Conservation (phyloP, 1,140 invertebrate species). For the Hermetia illucens region DNA sequence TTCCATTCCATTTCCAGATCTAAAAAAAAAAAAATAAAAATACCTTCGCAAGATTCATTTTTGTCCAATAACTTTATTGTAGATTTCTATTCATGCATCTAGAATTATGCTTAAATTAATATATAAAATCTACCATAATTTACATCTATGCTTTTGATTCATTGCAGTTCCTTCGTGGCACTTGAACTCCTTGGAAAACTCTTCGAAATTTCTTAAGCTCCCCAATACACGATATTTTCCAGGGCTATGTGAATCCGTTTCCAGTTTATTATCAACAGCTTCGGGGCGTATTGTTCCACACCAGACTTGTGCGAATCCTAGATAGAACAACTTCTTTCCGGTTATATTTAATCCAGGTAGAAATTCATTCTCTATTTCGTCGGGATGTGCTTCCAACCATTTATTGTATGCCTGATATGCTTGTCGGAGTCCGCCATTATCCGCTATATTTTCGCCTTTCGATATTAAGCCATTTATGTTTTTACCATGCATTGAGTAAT, state of each 20-base stretch:
- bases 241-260: conserved; percentile 32
- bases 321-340: conserved; percentile 41
- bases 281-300: conserved; percentile 37
- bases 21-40: too few relatives aligned
- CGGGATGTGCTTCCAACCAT: conserved; percentile 26
- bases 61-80: too few relatives aligned
- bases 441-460: conserved; percentile 79
- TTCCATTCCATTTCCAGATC: too few relatives aligned
- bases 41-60: too few relatives aligned
- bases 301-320: conserved; percentile 40
- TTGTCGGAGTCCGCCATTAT: conserved; percentile 73
- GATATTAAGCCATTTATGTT: conserved; percentile 63
- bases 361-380: conserved; percentile 29
- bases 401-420: conserved; percentile 47
- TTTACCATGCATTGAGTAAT: conserved; percentile 9
- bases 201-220: conserved; percentile 46
- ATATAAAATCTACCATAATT: conserved; percentile 24
- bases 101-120: too few relatives aligned
- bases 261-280: conserved; percentile 27
- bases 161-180: conserved; percentile 43
- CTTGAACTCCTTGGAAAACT: conserved; percentile 47
- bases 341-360: conserved; percentile 38
- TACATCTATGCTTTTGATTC: conserved; percentile 55
- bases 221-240: conserved; percentile 44
- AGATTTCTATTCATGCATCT: too few relatives aligned